Conservation (phyloP, 2,888 invertebrate species). For the Zaprionus obscuricornis region DNA sequence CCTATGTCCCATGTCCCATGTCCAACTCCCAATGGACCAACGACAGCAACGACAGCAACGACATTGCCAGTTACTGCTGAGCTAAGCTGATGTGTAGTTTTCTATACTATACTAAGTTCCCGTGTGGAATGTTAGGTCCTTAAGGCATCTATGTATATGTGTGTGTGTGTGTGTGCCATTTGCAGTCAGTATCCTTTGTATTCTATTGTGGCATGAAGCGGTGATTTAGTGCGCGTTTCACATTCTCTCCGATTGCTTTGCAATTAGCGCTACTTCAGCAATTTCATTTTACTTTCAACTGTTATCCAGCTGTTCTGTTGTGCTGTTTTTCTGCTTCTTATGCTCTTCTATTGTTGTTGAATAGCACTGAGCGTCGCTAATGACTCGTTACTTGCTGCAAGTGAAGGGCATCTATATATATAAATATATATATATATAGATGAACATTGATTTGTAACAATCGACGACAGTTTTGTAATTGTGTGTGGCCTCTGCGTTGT, state of each 20-base stretch:
- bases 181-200: constrained; percentile 6
- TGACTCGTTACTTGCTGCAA: constrained; percentile 39
- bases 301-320: constrained; percentile 1
- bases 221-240: constrained; percentile 64
- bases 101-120: background rate
- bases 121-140: constrained; percentile 25
- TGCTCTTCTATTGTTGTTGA: too few species aligned
- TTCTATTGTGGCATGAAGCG: constrained; percentile 10
- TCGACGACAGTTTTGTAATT: constrained; percentile 61
- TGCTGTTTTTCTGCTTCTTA: background rate
- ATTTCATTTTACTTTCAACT: constrained; percentile 27
- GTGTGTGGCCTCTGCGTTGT: constrained; percentile 28
- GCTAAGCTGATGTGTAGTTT: constrained; percentile 46
- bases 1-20: too few species aligned
- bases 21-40: constrained; percentile 46
- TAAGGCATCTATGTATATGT: too few species aligned
- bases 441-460: constrained; percentile 51
- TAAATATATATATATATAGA: too few species aligned
- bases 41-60: constrained; percentile 12
- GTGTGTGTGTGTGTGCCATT: constrained; percentile 28
- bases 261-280: constrained; percentile 76
- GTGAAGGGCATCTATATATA: constrained; percentile 13
- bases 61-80: constrained; percentile 33
- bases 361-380: constrained; percentile 25
- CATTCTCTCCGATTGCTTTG: constrained; percentile 70